phyloP scores from a whole-genome alignment of 2,113 vertebrate genomes.

The Leucoraja erinaceus region DNA sequence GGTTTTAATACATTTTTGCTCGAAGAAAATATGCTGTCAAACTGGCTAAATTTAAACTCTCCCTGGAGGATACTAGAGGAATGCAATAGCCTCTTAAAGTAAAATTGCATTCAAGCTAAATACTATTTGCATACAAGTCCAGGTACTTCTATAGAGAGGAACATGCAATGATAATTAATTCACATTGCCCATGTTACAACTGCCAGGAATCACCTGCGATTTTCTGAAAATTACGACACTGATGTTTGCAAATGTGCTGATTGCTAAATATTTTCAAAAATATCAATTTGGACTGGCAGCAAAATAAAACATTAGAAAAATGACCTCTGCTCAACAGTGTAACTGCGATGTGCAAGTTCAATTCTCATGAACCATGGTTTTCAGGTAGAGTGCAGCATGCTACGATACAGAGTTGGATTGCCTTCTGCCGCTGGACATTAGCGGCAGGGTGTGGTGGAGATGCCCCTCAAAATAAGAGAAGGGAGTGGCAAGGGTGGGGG shows the following conservation, averaged over 20 bases:
- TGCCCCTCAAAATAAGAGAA: no score
- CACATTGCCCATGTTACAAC: background rate
- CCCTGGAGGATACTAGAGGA: no score
- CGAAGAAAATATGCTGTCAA: background rate
- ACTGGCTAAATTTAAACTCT: background rate
- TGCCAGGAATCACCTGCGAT: background rate
- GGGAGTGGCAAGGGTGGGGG: no score
- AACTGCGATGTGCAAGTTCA: no score
- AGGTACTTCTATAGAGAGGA: background rate
- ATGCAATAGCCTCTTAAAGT: background rate
- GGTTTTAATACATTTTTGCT: background rate
- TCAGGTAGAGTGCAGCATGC: no score
- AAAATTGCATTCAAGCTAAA: background rate
- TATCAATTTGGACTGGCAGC: background rate
- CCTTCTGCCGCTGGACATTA: no score
- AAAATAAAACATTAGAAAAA: no score
- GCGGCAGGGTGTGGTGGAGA: no score
- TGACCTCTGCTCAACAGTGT: no score
- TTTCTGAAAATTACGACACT: background rate
- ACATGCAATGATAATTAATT: background rate
- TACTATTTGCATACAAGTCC: background rate
- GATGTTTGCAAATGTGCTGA: background rate
- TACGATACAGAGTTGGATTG: no score
- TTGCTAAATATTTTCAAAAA: background rate
- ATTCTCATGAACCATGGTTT: no score